These are phyloP conservation scores for Cosmorhoe ocellata DNA, from an alignment of 2,888 invertebrate genomes.

Conservation along the genomic window DNA sequence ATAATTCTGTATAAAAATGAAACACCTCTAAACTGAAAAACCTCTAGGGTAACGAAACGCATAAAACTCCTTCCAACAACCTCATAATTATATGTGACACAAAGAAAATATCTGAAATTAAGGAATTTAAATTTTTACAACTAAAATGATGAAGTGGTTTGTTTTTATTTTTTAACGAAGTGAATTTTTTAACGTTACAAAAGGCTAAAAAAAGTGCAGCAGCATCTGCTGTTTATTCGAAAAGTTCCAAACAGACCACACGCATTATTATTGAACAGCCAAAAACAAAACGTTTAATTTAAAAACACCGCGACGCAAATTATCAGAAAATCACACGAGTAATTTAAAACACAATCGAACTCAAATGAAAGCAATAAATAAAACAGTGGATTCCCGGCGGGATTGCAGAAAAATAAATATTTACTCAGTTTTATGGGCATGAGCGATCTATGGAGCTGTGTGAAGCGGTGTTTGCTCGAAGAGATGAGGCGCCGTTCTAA, in stretches of 20 bases:
- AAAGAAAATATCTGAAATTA: too few relatives aligned
- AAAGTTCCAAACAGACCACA: conserved; percentile 1
- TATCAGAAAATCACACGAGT: conserved; percentile 60
- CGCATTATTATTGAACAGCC: conserved; percentile 14
- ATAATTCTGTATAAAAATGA: too few relatives aligned
- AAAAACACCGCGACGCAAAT: conserved; percentile 48
- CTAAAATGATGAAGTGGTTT: too few relatives aligned
- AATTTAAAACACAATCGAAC: conserved; percentile 62
- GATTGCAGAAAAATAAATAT: conserved; percentile 54
- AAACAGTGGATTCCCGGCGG: conserved; percentile 43
- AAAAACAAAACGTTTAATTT: conserved; percentile 35
- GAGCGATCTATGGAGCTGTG: conserved; percentile 23
- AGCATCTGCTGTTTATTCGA: conserved; percentile 11
- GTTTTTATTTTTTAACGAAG: too few relatives aligned
- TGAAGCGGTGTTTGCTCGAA: conserved; percentile 34
- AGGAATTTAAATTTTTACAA: too few relatives aligned
- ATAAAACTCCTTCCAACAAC: too few relatives aligned
- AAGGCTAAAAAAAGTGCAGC: too few relatives aligned
- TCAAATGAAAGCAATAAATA: conserved; percentile 61
- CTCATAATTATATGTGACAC: too few relatives aligned
- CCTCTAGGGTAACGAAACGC: too few relatives aligned
- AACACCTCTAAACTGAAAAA: too few relatives aligned
- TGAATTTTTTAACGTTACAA: too few relatives aligned
- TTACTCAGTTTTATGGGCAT: conserved; percentile 36
- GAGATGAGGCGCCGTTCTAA: conserved; percentile 35